Evolutionary conservation across 2,113 vertebrate genomes (phyloP).

Genomic region (Stictonetta naevosa): DNA sequence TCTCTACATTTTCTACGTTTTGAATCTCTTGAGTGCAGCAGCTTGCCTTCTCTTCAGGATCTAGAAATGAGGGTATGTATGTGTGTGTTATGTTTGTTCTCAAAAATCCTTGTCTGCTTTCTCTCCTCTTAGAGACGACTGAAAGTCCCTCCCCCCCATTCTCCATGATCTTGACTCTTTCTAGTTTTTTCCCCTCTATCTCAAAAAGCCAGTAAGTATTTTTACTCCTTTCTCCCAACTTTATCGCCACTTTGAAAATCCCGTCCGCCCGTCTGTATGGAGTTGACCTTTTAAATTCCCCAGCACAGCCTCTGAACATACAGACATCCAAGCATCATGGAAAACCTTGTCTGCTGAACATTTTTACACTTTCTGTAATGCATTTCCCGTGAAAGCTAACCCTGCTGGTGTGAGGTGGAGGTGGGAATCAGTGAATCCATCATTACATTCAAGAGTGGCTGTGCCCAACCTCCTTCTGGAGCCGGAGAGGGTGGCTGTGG

Average conservation of each 20-base stretch:
- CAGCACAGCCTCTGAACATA: not conserved
- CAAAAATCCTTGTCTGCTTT: not conserved
- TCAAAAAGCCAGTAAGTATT: not conserved
- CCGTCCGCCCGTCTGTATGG: not conserved
- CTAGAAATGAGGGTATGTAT: not conserved
- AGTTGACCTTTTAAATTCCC: not conserved
- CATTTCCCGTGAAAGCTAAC: not conserved
- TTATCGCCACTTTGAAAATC: not conserved
- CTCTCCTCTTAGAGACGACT: not conserved
- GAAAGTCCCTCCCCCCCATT: not conserved
- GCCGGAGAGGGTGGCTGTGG: not conserved
- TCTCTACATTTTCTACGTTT: slow-evolving; percentile 22
- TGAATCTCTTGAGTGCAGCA: slow-evolving; percentile 25
- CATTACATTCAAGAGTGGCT: not conserved
- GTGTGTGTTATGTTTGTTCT: not conserved
- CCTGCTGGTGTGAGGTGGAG: not conserved
- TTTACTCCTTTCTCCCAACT: not conserved
- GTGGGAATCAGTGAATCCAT: not conserved
- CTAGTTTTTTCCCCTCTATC: not conserved
- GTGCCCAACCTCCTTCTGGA: not conserved
- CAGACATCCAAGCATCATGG: not conserved
- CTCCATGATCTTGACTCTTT: not conserved
- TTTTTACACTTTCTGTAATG: not conserved
- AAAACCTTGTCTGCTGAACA: not conserved
- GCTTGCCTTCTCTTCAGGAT: slow-evolving; percentile 23